Percentiles rank a stretch among this genome's conserved stretches.
Conservation (phyloP, 2,113 vertebrate species). For the Oostethus manadensis region DNA sequence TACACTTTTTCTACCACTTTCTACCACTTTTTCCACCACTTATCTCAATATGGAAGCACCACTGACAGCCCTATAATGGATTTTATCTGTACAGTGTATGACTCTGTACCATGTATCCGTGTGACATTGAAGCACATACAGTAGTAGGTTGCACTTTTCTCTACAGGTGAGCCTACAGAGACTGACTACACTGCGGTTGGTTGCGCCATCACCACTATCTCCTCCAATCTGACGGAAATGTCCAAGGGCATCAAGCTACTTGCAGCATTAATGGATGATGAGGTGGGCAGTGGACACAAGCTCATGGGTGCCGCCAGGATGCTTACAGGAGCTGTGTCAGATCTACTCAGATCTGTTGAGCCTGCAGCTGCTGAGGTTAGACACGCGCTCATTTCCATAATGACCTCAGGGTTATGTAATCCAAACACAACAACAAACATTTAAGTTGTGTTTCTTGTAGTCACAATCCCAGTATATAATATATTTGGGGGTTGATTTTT, state of each 20-base stretch:
- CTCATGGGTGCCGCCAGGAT: slow-evolving; percentile 91
- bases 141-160: slow-evolving; percentile 16
- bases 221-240: slow-evolving; percentile 98
- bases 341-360: slow-evolving; percentile 92
- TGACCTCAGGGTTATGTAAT: neutral
- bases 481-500: slow-evolving; percentile 18
- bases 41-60: slow-evolving; percentile 27
- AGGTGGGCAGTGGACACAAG: slow-evolving; percentile 92
- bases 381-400: slow-evolving; percentile 9
- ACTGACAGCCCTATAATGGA: slow-evolving; percentile 1
- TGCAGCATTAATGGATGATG: slow-evolving; percentile 93
- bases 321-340: slow-evolving; percentile 88
- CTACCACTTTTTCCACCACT: slow-evolving; percentile 37
- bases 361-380: slow-evolving; percentile 92
- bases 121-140: slow-evolving; percentile 31
- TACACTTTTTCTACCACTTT: slow-evolving; percentile 24
- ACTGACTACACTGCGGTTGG: slow-evolving; percentile 97
- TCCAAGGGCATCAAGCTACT: slow-evolving; percentile 95
- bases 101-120: slow-evolving; percentile 24
- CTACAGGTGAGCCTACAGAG: slow-evolving; percentile 89
- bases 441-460: slow-evolving; percentile 13
- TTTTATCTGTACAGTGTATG: slow-evolving; percentile 7
- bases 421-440: slow-evolving; percentile 1
- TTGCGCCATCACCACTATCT: slow-evolving; percentile 97
- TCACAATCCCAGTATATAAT: slow-evolving; percentile 18